These are phyloP conservation scores for Lucilia sericata DNA, from an alignment of 1,140 invertebrate genomes.

Conservation along the genomic window DNA sequence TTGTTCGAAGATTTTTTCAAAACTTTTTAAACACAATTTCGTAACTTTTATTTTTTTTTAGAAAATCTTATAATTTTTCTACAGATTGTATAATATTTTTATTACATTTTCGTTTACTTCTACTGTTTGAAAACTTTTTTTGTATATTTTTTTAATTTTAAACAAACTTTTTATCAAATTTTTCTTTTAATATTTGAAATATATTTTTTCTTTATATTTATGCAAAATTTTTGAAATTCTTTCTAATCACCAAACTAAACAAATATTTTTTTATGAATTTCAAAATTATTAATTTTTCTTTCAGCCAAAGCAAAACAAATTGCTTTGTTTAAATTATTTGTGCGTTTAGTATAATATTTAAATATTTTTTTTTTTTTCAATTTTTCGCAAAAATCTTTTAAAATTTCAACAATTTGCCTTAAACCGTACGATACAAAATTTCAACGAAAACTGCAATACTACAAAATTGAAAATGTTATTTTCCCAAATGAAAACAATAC, in stretches of 20 bases:
- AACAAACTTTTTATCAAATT: background rate
- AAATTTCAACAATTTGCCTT: slow-evolving; percentile 15
- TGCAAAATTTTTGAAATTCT: slow-evolving; percentile 26
- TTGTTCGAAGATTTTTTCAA: no score
- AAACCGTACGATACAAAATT: slow-evolving; percentile 17
- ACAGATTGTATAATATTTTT: background rate
- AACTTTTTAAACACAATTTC: background rate
- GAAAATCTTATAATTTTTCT: background rate
- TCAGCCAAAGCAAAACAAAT: no score
- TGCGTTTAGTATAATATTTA: background rate
- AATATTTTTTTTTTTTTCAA: slow-evolving; percentile 8
- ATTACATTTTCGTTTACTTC: background rate
- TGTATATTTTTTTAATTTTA: background rate
- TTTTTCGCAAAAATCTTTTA: slow-evolving; percentile 6
- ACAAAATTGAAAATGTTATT: background rate
- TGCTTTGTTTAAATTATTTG: background rate
- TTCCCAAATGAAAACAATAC: background rate
- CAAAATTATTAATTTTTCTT: slow-evolving; percentile 10
- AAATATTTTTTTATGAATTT: background rate
- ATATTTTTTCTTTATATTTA: background rate
- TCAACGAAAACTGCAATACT: slow-evolving; percentile 37
- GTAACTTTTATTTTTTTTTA: background rate
- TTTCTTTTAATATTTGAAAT: background rate
- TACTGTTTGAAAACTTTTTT: background rate
- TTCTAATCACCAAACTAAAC: background rate